A percentile compares a stretch with the other conserved stretches of the same genome.
Evolutionary conservation across 2,797 vertebrate species (phyloP).

Genomic region (Sebastes minor): DNA sequence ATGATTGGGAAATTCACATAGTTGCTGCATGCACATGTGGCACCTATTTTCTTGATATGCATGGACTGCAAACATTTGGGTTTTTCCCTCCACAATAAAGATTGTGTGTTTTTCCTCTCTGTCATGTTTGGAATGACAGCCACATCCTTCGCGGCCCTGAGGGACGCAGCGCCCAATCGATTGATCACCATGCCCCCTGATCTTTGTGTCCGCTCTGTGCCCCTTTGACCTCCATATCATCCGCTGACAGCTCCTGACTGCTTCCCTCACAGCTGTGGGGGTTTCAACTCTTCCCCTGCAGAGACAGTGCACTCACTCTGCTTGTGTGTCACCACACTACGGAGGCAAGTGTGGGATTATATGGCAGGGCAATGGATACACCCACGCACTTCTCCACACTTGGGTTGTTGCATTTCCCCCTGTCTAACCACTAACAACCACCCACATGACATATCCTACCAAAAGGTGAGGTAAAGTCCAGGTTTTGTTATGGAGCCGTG

Average conservation of each 20-base stretch:
- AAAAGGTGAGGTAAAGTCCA: conserved; percentile 35
- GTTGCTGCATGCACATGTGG: conserved; percentile 43
- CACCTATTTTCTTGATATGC: conserved; percentile 30
- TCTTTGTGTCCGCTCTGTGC: conserved; percentile 40
- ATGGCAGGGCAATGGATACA: conserved; percentile 7
- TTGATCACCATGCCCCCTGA: conserved; percentile 50
- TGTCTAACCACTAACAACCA: conserved; percentile 32
- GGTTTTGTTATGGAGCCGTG: conserved; percentile 17
- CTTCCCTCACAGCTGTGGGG: conserved; percentile 27
- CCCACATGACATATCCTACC: conserved; percentile 23
- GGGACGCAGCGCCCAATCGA: conserved; percentile 42
- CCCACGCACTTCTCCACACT: conserved; percentile 16
- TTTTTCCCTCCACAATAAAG: conserved; percentile 5
- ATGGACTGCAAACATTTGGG: neutral
- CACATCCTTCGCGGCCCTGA: conserved; percentile 43
- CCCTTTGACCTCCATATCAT: conserved; percentile 64
- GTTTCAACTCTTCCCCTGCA: conserved; percentile 20
- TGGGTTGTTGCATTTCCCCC: conserved; percentile 22
- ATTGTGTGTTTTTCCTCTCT: conserved; percentile 27
- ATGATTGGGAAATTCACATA: neutral
- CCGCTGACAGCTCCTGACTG: conserved; percentile 55
- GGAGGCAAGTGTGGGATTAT: conserved; percentile 3
- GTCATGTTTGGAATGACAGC: conserved; percentile 53
- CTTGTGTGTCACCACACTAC: conserved; percentile 44
- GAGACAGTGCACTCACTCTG: conserved; percentile 34